phyloP scores from a whole-genome alignment of 2,797 vertebrate species.

The Poeciliopsis gracilis region DNA sequence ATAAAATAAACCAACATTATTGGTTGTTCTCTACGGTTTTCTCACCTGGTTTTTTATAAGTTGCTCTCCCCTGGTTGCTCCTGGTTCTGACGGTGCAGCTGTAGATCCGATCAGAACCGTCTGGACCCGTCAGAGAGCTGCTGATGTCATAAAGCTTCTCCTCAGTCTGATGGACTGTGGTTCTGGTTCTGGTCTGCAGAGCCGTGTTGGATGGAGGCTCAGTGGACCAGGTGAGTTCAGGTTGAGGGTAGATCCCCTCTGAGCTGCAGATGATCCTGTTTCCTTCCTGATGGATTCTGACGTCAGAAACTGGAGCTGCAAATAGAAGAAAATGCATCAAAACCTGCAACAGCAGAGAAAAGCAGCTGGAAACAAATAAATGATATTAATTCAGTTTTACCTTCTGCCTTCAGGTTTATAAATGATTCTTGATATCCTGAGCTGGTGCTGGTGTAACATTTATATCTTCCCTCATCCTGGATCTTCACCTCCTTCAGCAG shows the following conservation, averaged over 20 bases:
- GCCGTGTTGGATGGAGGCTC: fast-evolving
- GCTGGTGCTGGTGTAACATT: constrained; percentile 74
- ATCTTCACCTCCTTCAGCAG: constrained; percentile 25
- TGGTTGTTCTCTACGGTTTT: not conserved
- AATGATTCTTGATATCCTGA: not conserved
- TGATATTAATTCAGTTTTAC: not conserved
- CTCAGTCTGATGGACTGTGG: not conserved
- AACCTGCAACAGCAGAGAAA: not conserved
- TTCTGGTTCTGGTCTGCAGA: fast-evolving
- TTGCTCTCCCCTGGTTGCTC: too few species aligned
- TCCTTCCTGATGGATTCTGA: constrained; percentile 27
- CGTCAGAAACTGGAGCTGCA: constrained; percentile 39
- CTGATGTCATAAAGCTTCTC: constrained; percentile 53
- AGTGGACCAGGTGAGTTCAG: constrained; percentile 56
- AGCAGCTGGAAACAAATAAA: not conserved
- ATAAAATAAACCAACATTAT: not conserved
- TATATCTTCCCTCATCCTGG: constrained; percentile 71
- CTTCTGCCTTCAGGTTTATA: not conserved
- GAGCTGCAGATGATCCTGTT: constrained; percentile 49
- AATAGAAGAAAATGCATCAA: not conserved
- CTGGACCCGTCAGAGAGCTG: constrained; percentile 26
- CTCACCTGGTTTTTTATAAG: not conserved
- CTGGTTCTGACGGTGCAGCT: constrained; percentile 51
- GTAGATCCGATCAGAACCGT: constrained; percentile 4
- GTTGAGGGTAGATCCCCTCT: constrained; percentile 53